These are phyloP conservation scores for Oxygymnocypris stewartii DNA, from an alignment of 2,113 vertebrate species.

Conservation along the genomic window DNA sequence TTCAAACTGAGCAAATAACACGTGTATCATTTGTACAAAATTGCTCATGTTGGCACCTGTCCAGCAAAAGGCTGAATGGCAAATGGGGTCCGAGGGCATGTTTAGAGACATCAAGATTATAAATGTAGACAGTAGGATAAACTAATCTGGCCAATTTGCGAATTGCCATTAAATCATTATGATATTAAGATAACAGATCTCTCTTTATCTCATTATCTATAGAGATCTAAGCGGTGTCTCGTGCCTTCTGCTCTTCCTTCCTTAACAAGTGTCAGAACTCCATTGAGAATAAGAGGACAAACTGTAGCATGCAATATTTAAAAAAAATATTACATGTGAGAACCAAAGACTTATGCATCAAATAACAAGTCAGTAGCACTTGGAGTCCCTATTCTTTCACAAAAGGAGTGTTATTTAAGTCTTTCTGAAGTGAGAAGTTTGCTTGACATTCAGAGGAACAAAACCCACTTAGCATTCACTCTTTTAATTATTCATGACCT, in stretches of 20 bases:
- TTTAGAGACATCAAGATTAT: conserved; percentile 69
- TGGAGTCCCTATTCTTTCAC: background rate
- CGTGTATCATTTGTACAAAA: conserved; percentile 19
- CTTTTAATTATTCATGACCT: conserved; percentile 57
- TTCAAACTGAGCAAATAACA: background rate
- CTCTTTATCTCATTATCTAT: conserved; percentile 65
- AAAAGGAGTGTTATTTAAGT: conserved; percentile 8
- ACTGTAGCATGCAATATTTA: background rate
- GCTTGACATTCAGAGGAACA: conserved; percentile 46
- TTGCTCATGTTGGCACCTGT: conserved; percentile 38
- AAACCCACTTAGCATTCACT: conserved; percentile 59
- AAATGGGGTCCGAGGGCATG: conserved; percentile 58
- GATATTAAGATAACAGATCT: conserved; percentile 66
- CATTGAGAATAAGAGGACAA: background rate
- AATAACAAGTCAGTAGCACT: background rate
- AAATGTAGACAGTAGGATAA: conserved; percentile 69
- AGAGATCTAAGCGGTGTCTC: conserved; percentile 28
- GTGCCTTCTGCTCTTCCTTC: conserved; percentile 24
- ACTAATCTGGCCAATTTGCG: conserved; percentile 57
- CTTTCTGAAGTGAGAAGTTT: conserved; percentile 36
- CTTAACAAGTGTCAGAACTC: conserved; percentile 1
- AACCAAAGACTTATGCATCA: background rate
- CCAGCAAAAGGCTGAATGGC: conserved; percentile 8
- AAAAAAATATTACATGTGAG: background rate
- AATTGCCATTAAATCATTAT: conserved; percentile 64